Conservation (phyloP, 2,888 invertebrate genomes). For the Osmoderma eremita region DNA sequence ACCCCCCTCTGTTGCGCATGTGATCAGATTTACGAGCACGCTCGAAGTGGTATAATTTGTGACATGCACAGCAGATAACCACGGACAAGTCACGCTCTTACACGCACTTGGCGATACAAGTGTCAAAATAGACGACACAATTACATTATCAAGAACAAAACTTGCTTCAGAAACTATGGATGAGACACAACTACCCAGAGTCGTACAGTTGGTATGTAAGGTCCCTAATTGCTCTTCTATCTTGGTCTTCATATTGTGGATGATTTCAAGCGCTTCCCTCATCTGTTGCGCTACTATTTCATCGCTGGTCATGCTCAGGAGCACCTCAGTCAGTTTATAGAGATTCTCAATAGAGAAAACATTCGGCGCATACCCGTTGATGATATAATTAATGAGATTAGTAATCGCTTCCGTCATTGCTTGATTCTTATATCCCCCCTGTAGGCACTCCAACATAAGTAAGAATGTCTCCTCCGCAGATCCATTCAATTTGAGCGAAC, state of each 20-base stretch:
- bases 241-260: not conserved
- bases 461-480: not conserved
- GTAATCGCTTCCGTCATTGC: not conserved
- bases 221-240: not conserved
- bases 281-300: not conserved
- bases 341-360: not conserved
- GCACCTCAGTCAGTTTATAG: not conserved
- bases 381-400: conserved; percentile 3
- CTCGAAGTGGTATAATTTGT: not conserved
- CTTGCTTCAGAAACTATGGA: not conserved
- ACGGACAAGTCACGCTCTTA: not conserved
- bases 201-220: not conserved
- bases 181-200: not conserved
- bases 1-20: not conserved
- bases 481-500: not conserved
- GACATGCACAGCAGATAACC: not conserved
- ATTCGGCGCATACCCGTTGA: not conserved
- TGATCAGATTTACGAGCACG: not conserved
- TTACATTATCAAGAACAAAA: not conserved
- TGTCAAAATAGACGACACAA: not conserved
- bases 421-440: not conserved
- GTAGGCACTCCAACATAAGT: not conserved
- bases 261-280: not conserved
- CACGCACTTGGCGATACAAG: not conserved
- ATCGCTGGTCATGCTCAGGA: not conserved